phyloP scores from a whole-genome alignment of 2,888 invertebrate species.

The Orthosia incerta region DNA sequence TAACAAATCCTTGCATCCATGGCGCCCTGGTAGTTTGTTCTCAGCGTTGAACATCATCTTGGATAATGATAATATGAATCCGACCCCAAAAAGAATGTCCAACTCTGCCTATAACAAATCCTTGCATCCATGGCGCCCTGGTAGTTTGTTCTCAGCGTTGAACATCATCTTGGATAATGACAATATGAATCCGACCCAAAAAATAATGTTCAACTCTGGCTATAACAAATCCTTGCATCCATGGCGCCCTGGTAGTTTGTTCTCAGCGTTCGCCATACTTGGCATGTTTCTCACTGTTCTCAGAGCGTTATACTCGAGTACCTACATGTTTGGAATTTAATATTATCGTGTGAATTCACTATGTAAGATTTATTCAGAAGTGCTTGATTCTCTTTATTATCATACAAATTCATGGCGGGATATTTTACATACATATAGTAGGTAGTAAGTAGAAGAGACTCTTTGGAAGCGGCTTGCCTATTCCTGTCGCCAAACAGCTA shows the following conservation, averaged over 20 bases:
- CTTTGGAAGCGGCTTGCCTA: too few species aligned
- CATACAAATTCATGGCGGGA: background rate
- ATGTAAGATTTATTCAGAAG: slow-evolving; percentile 4
- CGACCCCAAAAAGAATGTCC: too few species aligned
- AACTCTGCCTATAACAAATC: too few species aligned
- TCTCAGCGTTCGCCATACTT: slow-evolving; percentile 15
- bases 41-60: too few species aligned
- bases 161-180: too few species aligned
- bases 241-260: too few species aligned
- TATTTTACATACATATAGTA: background rate
- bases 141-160: background rate
- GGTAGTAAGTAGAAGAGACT: background rate
- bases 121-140: background rate
- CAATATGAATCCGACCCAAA: too few species aligned
- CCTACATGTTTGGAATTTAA: slow-evolving; percentile 44
- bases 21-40: too few species aligned
- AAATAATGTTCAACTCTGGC: too few species aligned
- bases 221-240: background rate
- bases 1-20: too few species aligned
- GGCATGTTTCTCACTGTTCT: slow-evolving; percentile 16
- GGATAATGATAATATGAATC: too few species aligned
- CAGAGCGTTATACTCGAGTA: slow-evolving; percentile 19
- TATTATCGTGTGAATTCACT: slow-evolving; percentile 40
- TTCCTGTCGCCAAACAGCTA: too few species aligned
- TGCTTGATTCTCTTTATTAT: background rate